A percentile compares a stretch with the other conserved stretches of the same genome.
These are phyloP conservation scores for Chamaetylas fuelleborni DNA, from an alignment of 2,113 vertebrate genomes.

Conservation along the genomic window DNA sequence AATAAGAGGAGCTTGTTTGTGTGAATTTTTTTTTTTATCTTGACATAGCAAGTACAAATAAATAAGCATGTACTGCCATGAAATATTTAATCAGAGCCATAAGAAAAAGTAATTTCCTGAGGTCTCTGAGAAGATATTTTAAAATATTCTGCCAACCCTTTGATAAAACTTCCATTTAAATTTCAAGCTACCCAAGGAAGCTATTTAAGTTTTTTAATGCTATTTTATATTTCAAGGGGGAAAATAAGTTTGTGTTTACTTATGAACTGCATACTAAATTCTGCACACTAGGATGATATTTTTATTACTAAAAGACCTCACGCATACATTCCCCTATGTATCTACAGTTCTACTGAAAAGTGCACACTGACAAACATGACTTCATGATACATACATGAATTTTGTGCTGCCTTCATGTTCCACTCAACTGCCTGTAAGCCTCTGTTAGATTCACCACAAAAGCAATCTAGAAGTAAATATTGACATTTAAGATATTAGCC, in stretches of 20 bases:
- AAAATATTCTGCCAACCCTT: neutral
- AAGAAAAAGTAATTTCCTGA: slow-evolving; percentile 36
- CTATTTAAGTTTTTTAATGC: neutral
- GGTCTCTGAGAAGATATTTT: slow-evolving; percentile 5
- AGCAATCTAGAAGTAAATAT: neutral
- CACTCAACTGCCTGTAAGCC: neutral
- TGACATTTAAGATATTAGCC: neutral
- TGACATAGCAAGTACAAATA: slow-evolving; percentile 3
- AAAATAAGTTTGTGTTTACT: slow-evolving; percentile 18
- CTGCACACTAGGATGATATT: neutral
- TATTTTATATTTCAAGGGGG: neutral
- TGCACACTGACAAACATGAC: neutral
- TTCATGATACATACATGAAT: neutral
- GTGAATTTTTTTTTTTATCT: neutral
- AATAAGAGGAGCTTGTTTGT: neutral
- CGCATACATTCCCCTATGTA: neutral
- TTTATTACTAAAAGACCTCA: neutral
- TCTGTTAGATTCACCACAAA: neutral
- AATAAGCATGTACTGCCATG: neutral
- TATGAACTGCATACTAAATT: neutral
- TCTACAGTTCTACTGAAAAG: neutral
- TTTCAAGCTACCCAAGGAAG: neutral
- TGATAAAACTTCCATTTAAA: slow-evolving; percentile 36
- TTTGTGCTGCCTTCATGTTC: neutral
- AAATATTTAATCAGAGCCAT: slow-evolving; percentile 41